Base-by-base conservation (phyloP, 2,888 invertebrate genomes). In the Plemyria rubiginata region DNA sequence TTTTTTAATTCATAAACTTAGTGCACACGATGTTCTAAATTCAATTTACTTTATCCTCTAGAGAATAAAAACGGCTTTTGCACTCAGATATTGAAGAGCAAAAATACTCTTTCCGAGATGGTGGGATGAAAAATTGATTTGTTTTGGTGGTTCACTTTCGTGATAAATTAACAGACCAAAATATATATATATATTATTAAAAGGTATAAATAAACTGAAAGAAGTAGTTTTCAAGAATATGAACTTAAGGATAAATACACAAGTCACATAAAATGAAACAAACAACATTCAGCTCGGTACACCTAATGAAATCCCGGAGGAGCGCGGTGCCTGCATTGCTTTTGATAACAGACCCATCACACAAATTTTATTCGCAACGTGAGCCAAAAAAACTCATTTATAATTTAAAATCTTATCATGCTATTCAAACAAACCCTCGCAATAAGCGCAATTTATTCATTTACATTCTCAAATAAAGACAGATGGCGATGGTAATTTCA, bases 371-470 rank as follows among this genome's bases (percentile, higher is more conserved):
- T 70, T 76, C 71, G 65, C 71, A 74, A 75, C 70, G 73, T 71
- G 68, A 73, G 77, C 71, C 72, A 73, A 77, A 75, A 78, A 77
- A 74, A 68, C 71, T 79, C 77, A 79, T 82, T 82, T 78, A 75
- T 79, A 80, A 77, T 79, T 80, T 74, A 79, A 82, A 82, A 76
- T 75, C 76, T 79, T 81, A 76, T 82, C 78, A 79, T 78, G 74
- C 72, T 75, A 71, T 68, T n/a, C 70, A 76, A 78, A 79, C 74
- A 78, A 77, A 70, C 75, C 60, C 73, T 70, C 68, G 70, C 66
- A 71, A 65, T 71, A 67, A 63, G 62, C 67, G 65, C 66, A 76
- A 78, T 76, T 76, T 79, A 76, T 75, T 76, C 66, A 76, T 76
- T 73, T 72, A 70, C 60, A 68, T 74, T 72, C 58, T 55, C 63